These are phyloP conservation scores for Xylota sylvarum DNA, from an alignment of 2,888 invertebrate genomes.

Conservation along the genomic window DNA sequence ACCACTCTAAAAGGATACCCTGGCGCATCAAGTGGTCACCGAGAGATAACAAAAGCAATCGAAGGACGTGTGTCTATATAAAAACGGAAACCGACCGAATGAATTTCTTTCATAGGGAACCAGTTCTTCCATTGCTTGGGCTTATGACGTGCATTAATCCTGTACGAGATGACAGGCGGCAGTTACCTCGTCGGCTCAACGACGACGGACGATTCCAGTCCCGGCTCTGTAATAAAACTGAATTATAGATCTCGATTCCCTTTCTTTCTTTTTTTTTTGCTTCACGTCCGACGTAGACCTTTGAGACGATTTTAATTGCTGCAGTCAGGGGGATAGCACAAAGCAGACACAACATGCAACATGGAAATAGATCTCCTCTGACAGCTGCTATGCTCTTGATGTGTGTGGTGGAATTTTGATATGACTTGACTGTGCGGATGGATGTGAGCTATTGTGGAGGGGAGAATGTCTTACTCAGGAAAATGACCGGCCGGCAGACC, in stretches of 20 bases:
- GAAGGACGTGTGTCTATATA: conserved; percentile 34
- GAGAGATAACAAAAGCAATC: conserved; percentile 55
- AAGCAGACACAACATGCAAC: conserved; percentile 59
- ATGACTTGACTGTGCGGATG: conserved; percentile 13
- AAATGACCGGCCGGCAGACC: conserved; percentile 33
- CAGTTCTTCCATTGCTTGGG: conserved; percentile 28
- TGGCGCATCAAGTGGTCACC: conserved; percentile 51
- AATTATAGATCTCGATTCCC: conserved; percentile 57
- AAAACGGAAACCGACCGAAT: conserved; percentile 12
- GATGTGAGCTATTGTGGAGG: conserved; percentile 13
- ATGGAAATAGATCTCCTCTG: conserved; percentile 74
- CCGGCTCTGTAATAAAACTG: conserved; percentile 63
- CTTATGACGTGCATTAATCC: conserved; percentile 69
- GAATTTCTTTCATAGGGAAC: not conserved
- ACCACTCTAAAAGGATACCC: conserved; percentile 47
- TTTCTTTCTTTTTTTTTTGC: conserved; percentile 39
- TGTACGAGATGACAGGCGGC: conserved; percentile 67
- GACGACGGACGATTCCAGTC: too few species aligned
- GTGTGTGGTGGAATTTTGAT: conserved; percentile 66
- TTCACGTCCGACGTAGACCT: conserved; percentile 19
- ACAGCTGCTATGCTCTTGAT: conserved; percentile 67
- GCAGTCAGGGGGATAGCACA: conserved; percentile 56
- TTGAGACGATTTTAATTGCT: conserved; percentile 74
- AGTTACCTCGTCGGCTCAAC: conserved; percentile 51
- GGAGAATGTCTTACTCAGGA: conserved; percentile 45